Percentiles rank a stretch among this genome's conserved stretches.
These are phyloP conservation scores for Magallana nippona DNA, from an alignment of 2,888 invertebrate genomes.

Conservation along the genomic window DNA sequence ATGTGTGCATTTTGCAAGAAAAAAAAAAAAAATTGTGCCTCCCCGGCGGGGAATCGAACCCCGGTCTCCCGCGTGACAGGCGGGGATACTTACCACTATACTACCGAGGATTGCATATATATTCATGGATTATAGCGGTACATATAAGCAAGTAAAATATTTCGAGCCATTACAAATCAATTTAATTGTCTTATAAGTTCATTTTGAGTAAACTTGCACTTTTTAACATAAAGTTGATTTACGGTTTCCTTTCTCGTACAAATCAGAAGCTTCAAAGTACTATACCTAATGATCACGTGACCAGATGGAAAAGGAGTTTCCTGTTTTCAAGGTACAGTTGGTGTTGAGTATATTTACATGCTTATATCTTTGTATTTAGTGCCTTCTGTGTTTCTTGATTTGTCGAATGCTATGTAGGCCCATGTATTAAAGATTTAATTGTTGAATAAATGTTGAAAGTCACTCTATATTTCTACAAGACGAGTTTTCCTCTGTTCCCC, in stretches of 20 bases:
- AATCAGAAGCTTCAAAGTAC: neutral
- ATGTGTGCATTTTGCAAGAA: no score
- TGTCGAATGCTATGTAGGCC: no score
- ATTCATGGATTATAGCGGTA: neutral
- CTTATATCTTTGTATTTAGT: no score
- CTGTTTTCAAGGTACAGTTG: slow-evolving; percentile 16
- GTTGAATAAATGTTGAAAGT: no score
- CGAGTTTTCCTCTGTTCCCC: no score
- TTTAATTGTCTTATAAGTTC: neutral
- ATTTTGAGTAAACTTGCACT: neutral
- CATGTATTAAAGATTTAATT: no score
- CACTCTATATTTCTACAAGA: no score
- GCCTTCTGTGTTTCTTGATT: no score
- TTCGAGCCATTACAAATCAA: neutral
- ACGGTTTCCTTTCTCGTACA: neutral
- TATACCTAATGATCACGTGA: neutral
- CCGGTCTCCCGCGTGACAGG: slow-evolving; percentile 27
- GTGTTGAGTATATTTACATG: neutral
- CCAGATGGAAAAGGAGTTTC: slow-evolving; percentile 14
- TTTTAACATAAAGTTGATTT: neutral
- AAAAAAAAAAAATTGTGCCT: neutral
- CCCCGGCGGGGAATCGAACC: slow-evolving; percentile 29
- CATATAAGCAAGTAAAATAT: neutral
- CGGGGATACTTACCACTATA: slow-evolving; percentile 19
- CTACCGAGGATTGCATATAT: neutral